Base-by-base conservation (phyloP, 2,888 invertebrate genomes). In the Drymonia ruficornis region DNA sequence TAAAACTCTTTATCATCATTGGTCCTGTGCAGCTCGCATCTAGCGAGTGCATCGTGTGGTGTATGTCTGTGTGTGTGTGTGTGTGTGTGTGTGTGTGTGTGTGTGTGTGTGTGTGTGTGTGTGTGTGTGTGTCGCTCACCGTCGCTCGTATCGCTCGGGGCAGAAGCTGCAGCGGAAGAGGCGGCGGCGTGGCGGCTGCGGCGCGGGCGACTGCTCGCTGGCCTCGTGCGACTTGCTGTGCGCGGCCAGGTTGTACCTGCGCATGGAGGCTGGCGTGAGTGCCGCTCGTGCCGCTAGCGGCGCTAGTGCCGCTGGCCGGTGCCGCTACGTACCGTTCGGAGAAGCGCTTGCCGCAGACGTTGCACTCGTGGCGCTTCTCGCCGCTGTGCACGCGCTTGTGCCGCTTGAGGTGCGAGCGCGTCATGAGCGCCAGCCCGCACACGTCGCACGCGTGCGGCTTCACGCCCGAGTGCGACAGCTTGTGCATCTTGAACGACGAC, bases 401-500 rank as follows among this genome's bases (percentile, higher is more conserved):
- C 1, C 95, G 91, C 85, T 94, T 94, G 70, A 95, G 90, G 79
- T 95, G 95, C 56, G 95, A 95, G 62, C 93, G 93, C 63, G 95
- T 95, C 82, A 95, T 91, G 47, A 95, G 91, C 61, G 93, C 93
- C 51, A 94, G 84, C 18, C 94, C 93, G 83, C 95, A 96, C 65
- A 93, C 84, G 71, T 88, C 86, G 78, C 95, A 95, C 61, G 93
- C 84, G 87, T 94, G 94, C 55, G 94, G 91, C 83, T 94, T 94
- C 63, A 93, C 81, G 59, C 94, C 95, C 44, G 93, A 91, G 84
- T 96, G 95, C 31, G 94, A 94, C 76, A 95, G 81, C 79, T 93
- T 94, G 85, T 96, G 96, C 93, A 95, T 94, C 81, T 94, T 94
- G 86, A 95, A 95, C 44, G 95, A 95, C 43, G 95, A 94, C 74